Conservation (phyloP, 2,888 invertebrate species). For the Rhogogaster chlorosoma region DNA sequence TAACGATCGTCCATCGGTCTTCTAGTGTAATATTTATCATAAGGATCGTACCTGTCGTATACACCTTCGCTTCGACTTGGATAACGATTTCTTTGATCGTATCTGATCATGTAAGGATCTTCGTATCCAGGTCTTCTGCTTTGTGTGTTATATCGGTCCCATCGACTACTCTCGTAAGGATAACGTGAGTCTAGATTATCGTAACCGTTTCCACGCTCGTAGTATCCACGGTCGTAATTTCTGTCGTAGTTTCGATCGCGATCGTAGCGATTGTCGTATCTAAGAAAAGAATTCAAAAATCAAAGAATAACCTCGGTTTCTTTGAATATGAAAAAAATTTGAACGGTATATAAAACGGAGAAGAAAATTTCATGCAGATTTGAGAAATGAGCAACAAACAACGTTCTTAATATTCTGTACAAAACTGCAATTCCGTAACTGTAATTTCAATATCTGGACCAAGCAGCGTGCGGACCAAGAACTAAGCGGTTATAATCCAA, state of each 20-base stretch:
- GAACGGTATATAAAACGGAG: neutral
- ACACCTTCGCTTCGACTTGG: slow-evolving; percentile 57
- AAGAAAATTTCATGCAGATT: neutral
- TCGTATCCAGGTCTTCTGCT: slow-evolving; percentile 59
- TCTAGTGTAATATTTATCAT: slow-evolving; percentile 63
- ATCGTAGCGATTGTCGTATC: slow-evolving; percentile 42
- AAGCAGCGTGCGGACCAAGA: neutral
- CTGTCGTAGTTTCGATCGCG: slow-evolving; percentile 59
- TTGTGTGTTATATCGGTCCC: slow-evolving; percentile 63
- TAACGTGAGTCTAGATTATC: slow-evolving; percentile 68
- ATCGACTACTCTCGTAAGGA: slow-evolving; percentile 62
- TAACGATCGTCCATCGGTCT: slow-evolving; percentile 67
- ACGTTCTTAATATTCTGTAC: neutral
- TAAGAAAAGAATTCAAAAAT: neutral
- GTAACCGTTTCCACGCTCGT: slow-evolving; percentile 71
- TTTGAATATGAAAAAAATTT: neutral
- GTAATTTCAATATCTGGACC: neutral
- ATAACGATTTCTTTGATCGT: slow-evolving; percentile 62
- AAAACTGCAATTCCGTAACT: neutral
- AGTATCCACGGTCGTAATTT: slow-evolving; percentile 61
- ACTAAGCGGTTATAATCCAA: neutral
- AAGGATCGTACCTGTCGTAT: slow-evolving; percentile 66
- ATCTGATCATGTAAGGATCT: slow-evolving; percentile 64
- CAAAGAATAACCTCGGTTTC: neutral
- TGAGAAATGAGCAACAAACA: neutral